Percentiles rank a stretch among this genome's conserved stretches.
Evolutionary conservation across 1,140 invertebrate genomes (phyloP).

Genomic region (Pseudomyrmex gracilis): DNA sequence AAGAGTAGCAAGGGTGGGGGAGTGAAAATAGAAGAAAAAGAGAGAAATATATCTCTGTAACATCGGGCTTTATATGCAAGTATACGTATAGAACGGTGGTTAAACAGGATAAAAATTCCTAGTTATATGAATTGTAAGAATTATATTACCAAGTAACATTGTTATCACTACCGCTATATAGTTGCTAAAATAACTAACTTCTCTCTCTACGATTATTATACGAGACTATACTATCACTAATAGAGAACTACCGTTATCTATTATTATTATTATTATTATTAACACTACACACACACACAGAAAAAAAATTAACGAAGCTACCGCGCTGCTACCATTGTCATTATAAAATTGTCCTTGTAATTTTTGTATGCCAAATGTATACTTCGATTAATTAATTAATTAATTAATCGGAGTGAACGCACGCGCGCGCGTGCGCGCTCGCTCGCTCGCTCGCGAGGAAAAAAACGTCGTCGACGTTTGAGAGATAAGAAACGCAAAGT

Average conservation of each 20-base stretch:
- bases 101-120: slow-evolving; percentile 54
- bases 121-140: slow-evolving; percentile 63
- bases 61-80: slow-evolving; percentile 44
- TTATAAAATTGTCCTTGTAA: slow-evolving; percentile 78
- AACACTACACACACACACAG: neutral
- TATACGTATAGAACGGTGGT: slow-evolving; percentile 58
- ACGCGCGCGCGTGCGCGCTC: no score
- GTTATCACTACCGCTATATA: slow-evolving; percentile 62
- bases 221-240: slow-evolving; percentile 51
- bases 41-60: slow-evolving; percentile 14
- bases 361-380: slow-evolving; percentile 79
- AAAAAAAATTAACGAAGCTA: slow-evolving; percentile 15
- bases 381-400: slow-evolving; percentile 63
- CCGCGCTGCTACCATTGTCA: slow-evolving; percentile 66
- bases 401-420: no score
- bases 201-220: slow-evolving; percentile 60
- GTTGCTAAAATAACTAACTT: slow-evolving; percentile 61
- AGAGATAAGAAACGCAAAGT: slow-evolving; percentile 50
- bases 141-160: slow-evolving; percentile 59
- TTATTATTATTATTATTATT: slow-evolving; percentile 47
- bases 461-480: slow-evolving; percentile 47
- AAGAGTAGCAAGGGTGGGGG: no score
- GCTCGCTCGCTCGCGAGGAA: slow-evolving; percentile 43
- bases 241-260: slow-evolving; percentile 66
- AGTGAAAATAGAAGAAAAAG: neutral